A percentile compares a stretch with the other conserved stretches of the same genome.
These are phyloP conservation scores for Caenorhabditis panamensis DNA, from an alignment of 2,888 invertebrate genomes.

Conservation along the genomic window DNA sequence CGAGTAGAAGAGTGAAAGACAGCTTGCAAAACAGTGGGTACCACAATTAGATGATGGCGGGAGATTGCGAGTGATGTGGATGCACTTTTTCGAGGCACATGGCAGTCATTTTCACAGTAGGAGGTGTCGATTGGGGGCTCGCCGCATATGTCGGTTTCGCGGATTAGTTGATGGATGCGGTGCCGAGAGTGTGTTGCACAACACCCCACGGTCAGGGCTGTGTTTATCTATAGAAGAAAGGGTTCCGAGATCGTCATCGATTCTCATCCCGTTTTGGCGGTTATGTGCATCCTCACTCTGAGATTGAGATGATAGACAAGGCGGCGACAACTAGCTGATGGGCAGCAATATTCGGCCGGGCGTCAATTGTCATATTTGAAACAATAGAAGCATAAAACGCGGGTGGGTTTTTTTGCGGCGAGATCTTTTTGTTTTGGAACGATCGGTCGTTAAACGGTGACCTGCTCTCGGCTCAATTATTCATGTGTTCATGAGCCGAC, in stretches of 20 bases:
- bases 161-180: conserved; percentile 54
- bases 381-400: conserved; percentile 51
- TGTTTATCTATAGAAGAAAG: conserved; percentile 52
- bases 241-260: conserved; percentile 44
- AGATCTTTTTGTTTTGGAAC: conserved; percentile 31
- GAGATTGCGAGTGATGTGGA: conserved; percentile 32
- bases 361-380: conserved; percentile 53
- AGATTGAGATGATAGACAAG: conserved; percentile 55
- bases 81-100: conserved; percentile 46
- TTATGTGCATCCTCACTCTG: conserved; percentile 20
- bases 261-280: conserved; percentile 41
- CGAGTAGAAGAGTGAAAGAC: conserved; percentile 31
- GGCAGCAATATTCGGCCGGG: conserved; percentile 25
- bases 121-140: conserved; percentile 30
- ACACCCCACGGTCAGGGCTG: conserved; percentile 47
- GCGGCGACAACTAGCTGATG: conserved; percentile 46
- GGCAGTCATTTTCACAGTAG: conserved; percentile 57
- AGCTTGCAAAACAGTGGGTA: conserved; percentile 48
- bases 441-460: conserved; percentile 46
- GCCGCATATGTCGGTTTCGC: conserved; percentile 53
- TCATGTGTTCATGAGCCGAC: conserved; percentile 35
- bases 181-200: conserved; percentile 51
- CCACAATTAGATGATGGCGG: conserved; percentile 43
- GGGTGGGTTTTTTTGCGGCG: conserved; percentile 21
- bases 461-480: conserved; percentile 45